These are phyloP conservation scores for Euborellia annulipes DNA, from an alignment of 1,140 invertebrate genomes.

Conservation along the genomic window DNA sequence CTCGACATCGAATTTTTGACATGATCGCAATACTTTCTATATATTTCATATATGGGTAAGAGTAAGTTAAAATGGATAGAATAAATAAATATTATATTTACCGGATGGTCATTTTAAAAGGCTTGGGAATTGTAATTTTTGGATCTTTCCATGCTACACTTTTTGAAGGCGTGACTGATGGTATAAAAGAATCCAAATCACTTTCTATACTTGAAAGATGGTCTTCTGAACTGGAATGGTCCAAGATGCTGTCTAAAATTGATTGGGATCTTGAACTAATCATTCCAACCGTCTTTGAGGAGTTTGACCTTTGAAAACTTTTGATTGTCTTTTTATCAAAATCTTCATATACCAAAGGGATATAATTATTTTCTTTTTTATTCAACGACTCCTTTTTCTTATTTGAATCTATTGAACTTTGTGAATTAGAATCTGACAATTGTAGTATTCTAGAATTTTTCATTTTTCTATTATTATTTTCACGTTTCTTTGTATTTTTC, in stretches of 20 bases:
- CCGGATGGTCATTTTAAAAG: slow-evolving; percentile 49
- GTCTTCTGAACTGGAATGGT: slow-evolving; percentile 20
- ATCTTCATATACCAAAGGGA: neutral
- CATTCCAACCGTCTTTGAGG: neutral
- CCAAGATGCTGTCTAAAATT: slow-evolving; percentile 18
- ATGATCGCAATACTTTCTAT: no score
- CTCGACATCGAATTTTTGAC: no score
- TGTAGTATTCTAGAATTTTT: no score
- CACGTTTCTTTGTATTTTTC: slow-evolving; percentile 4
- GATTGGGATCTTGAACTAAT: slow-evolving; percentile 4
- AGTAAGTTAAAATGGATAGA: slow-evolving; percentile 1
- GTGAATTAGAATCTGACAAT: neutral
- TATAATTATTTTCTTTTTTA: neutral
- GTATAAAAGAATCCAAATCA: slow-evolving; percentile 24
- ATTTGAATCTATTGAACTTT: neutral
- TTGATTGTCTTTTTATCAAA: neutral
- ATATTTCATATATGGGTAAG: no score
- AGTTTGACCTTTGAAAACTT: neutral
- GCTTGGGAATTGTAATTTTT: slow-evolving; percentile 37
- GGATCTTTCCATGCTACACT: slow-evolving; percentile 23
- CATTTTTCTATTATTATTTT: neutral
- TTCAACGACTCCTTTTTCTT: neutral
- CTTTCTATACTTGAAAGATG: slow-evolving; percentile 5
- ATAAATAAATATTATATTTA: slow-evolving; percentile 18
- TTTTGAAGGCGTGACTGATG: slow-evolving; percentile 22